Conservation (phyloP, 53 echinoderm and acorn worm species). For the Patiria pectinifera region DNA sequence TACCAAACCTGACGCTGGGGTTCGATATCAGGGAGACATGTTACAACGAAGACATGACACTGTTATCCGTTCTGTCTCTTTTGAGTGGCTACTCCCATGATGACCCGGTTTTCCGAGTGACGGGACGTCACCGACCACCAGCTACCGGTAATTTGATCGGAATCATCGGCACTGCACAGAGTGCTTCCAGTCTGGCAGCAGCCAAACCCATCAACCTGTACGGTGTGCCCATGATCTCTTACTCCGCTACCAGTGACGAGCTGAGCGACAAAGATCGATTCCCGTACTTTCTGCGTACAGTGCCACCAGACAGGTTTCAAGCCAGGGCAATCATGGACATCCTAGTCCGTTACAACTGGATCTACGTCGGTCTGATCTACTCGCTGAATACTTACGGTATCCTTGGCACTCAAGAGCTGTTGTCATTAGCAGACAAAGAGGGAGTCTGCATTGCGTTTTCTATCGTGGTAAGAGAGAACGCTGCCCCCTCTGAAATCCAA, state of each 20-base stretch:
- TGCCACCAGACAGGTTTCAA: conserved; percentile 60
- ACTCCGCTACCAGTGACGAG: conserved; percentile 59
- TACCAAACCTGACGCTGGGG: conserved; percentile 1
- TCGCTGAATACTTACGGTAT: conserved; percentile 46
- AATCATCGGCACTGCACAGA: background rate
- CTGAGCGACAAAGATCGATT: conserved; percentile 63
- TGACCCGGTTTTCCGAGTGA: background rate
- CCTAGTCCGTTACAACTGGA: conserved; percentile 42
- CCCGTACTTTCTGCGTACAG: conserved; percentile 57
- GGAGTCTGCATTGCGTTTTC: conserved; percentile 54
- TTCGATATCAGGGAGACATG: conserved; percentile 16
- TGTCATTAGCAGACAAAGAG: conserved; percentile 13
- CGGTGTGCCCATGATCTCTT: conserved; percentile 42
- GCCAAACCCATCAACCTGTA: conserved; percentile 22
- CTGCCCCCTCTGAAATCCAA: conserved; percentile 6
- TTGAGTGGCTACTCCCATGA: conserved; percentile 13
- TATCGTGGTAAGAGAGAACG: background rate
- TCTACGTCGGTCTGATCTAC: conserved; percentile 43
- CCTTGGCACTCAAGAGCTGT: conserved; percentile 24
- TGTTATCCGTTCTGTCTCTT: conserved; percentile 14
- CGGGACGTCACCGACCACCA: background rate
- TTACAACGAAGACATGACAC: conserved; percentile 16
- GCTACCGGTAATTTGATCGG: conserved; percentile 1
- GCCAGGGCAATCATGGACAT: conserved; percentile 53
- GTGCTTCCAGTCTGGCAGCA: conserved; percentile 1